These are phyloP conservation scores for Heliconius sara DNA, from an alignment of 2,888 invertebrate species.

Conservation along the genomic window DNA sequence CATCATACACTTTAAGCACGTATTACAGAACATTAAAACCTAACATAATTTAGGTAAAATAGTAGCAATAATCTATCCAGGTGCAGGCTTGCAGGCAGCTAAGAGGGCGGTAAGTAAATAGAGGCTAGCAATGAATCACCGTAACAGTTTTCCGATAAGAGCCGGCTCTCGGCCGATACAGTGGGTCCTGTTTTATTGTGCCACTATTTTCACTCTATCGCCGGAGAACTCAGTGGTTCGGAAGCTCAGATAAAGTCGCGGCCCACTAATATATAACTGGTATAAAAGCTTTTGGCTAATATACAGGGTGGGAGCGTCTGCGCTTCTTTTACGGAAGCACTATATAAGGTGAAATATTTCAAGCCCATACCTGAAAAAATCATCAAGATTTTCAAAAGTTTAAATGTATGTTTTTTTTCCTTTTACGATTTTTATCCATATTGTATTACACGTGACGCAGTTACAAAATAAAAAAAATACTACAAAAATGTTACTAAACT, in stretches of 20 bases:
- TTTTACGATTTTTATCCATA: too few species aligned
- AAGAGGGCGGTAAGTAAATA: slow-evolving; percentile 42
- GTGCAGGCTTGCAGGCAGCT: slow-evolving; percentile 37
- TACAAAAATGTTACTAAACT: too few species aligned
- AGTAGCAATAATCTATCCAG: slow-evolving; percentile 31
- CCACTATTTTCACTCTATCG: slow-evolving; percentile 80
- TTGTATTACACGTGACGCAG: too few species aligned
- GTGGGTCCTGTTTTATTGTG: slow-evolving; percentile 78
- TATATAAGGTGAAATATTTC: too few species aligned
- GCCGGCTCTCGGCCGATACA: slow-evolving; percentile 68
- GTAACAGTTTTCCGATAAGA: slow-evolving; percentile 79
- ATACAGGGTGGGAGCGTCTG: too few species aligned
- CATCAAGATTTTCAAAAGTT: too few species aligned
- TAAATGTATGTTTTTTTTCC: too few species aligned
- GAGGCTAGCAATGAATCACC: slow-evolving; percentile 71
- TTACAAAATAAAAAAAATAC: too few species aligned
- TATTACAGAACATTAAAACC: not conserved
- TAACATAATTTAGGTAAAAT: slow-evolving; percentile 3
- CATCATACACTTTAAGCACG: not conserved
- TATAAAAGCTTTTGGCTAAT: slow-evolving; percentile 50
- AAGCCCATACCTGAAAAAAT: too few species aligned
- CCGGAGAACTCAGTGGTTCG: slow-evolving; percentile 73
- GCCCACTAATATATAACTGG: slow-evolving; percentile 72
- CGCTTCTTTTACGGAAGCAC: too few species aligned
- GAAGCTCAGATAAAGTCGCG: slow-evolving; percentile 81